These are phyloP conservation scores for Polydrusus tereticollis DNA, from an alignment of 2,888 invertebrate species.

Conservation along the genomic window DNA sequence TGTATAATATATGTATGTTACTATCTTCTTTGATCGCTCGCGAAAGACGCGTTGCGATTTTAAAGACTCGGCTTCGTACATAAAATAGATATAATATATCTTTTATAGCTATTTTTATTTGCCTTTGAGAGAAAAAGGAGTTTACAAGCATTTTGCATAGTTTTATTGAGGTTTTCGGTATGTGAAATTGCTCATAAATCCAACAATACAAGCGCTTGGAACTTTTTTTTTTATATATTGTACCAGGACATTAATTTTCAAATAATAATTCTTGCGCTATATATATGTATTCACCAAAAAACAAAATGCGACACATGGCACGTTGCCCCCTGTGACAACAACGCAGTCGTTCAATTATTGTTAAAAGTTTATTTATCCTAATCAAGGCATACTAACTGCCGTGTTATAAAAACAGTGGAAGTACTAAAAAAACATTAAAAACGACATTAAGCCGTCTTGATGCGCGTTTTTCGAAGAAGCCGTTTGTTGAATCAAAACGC, in stretches of 20 bases:
- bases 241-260: too few relatives aligned
- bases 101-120: constrained; percentile 20
- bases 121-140: constrained; percentile 1
- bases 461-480: constrained; percentile 33
- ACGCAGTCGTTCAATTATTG: constrained; percentile 39
- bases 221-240: too few relatives aligned
- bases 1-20: neutral
- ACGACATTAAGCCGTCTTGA: constrained; percentile 32
- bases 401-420: constrained; percentile 40
- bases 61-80: constrained; percentile 14
- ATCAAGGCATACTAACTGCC: constrained; percentile 37
- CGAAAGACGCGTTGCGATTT: constrained; percentile 4
- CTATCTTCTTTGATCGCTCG: constrained; percentile 12
- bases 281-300: too few relatives aligned
- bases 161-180: constrained; percentile 3
- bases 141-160: constrained; percentile 17
- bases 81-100: constrained; percentile 14
- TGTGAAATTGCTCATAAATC: neutral
- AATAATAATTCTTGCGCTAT: too few relatives aligned
- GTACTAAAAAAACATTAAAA: constrained; percentile 46
- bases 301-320: constrained; percentile 24
- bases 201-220: too few relatives aligned
- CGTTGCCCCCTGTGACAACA: constrained; percentile 29
- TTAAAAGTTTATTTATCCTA: constrained; percentile 44
- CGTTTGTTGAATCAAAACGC: constrained; percentile 44